Percentiles rank a stretch among this genome's conserved stretches.
phyloP scores from a whole-genome alignment of 1,140 invertebrate species.

The Battus philenor region DNA sequence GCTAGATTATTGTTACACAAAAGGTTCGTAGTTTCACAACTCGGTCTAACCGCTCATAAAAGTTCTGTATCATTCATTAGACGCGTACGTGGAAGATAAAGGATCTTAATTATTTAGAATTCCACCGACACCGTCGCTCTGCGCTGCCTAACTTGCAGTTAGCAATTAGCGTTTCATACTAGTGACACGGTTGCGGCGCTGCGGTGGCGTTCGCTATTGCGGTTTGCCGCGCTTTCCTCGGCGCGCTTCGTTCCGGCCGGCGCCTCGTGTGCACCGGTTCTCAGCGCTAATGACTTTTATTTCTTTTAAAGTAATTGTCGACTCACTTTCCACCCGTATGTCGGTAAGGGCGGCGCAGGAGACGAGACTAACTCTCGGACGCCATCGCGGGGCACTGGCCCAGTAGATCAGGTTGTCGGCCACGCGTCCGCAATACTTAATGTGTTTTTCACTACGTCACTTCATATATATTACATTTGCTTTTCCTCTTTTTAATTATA shows the following conservation, averaged over 20 bases:
- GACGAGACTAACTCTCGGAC: not conserved
- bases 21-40: no score
- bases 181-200: constrained; percentile 69
- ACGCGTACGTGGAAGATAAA: not conserved
- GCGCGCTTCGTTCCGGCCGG: constrained; percentile 65
- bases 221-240: constrained; percentile 70
- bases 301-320: constrained; percentile 28
- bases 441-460: not conserved
- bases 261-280: constrained; percentile 59
- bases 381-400: constrained; percentile 3
- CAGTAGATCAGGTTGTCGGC: constrained; percentile 3
- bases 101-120: no score
- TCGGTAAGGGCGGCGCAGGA: constrained; percentile 4
- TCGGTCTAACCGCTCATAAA: no score
- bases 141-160: constrained; percentile 36
- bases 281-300: constrained; percentile 53
- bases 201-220: constrained; percentile 50
- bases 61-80: no score
- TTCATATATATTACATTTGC: not conserved
- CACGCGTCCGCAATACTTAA: constrained; percentile 14
- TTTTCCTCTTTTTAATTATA: not conserved
- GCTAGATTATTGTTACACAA: constrained; percentile 26
- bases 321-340: constrained; percentile 37
- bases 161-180: constrained; percentile 71
- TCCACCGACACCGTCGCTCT: no score